Evolutionary conservation across 1,140 invertebrate genomes (phyloP).

Genomic region (Papilio helenus): DNA sequence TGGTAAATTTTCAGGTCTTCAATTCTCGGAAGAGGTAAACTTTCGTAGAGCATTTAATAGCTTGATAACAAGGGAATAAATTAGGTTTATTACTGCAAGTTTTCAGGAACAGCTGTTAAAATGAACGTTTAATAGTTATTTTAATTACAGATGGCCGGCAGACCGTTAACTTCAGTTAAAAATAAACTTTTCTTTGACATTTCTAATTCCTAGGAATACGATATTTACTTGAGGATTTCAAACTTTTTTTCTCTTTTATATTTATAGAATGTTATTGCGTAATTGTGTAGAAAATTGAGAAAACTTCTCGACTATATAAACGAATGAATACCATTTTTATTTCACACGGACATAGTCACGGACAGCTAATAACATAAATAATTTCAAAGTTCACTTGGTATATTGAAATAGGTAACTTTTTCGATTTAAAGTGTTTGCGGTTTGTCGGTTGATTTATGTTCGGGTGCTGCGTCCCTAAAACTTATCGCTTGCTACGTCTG

Average conservation of each 20-base stretch:
- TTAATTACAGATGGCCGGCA: conserved; percentile 17
- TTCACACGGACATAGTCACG: neutral
- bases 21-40: neutral
- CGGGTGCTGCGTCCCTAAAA: neutral
- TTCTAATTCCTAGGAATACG: neutral
- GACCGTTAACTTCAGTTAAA: neutral
- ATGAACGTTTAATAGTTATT: neutral
- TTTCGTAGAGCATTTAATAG: neutral
- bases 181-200: neutral
- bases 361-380: neutral
- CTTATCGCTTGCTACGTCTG: neutral
- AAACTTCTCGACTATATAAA: neutral
- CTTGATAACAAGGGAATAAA: conserved; percentile 24
- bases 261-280: no score
- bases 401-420: conserved; percentile 23
- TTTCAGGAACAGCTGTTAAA: conserved; percentile 13
- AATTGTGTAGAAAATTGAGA: no score
- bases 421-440: conserved; percentile 19
- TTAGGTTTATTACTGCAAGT: neutral
- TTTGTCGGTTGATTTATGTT: conserved; percentile 15
- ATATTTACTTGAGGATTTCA: no score
- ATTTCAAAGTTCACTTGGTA: neutral
- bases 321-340: neutral
- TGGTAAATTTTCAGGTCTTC: neutral
- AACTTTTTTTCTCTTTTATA: no score